Base-by-base conservation (phyloP, 1,140 invertebrate genomes). In the Drosophila littoralis region DNA sequence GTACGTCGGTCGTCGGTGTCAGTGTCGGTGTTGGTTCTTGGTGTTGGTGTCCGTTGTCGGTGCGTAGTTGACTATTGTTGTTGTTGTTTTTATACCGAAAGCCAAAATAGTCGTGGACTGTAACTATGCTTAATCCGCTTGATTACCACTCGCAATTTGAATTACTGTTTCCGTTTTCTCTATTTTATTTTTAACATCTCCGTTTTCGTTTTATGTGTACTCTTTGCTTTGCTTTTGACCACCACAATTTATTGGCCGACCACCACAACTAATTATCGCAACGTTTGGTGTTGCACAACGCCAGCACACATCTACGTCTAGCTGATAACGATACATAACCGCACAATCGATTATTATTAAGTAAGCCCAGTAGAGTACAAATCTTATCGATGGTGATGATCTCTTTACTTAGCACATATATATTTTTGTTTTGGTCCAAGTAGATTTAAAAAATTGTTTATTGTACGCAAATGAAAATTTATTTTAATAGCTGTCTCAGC, bases 111-210 rank as follows among this genome's bases (percentile, higher is more conserved):
- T 45, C 59, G 52, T 71, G 59, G n/a, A 52, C 55, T 77, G 28
- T 67, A 48, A 77, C 61, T 57, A 61, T 76, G 59, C 75, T 59
- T 63, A 71, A 81, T 81, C 69, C 75, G 78, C 75, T 81, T 75
- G 75, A 81, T 81, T 75, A 75, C 75, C 78, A 83, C 82, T 75
- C 66, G 76, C 46, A 81, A 78, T 85, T 86, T 68, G 75, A 81
- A 86, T 81, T 57, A 78, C 64, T 67, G 64, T 84, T 77, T 74
- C 75, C 70, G 68, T 65, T 71, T 71, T 66, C 67, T 79, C 35
- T 70, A 66, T 61, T 71, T 68, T 77, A 71, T 79, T 84, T 81
- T 82, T 78, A 75, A 78, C 69, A 77, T 73, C 55, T 67, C 63
- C 69, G 61, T 60, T 82, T 78, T 84, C 77, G 67, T 77, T 83